These are phyloP conservation scores for Tenrec ecaudatus DNA, from an alignment of 2,113 vertebrate genomes.

Conservation along the genomic window DNA sequence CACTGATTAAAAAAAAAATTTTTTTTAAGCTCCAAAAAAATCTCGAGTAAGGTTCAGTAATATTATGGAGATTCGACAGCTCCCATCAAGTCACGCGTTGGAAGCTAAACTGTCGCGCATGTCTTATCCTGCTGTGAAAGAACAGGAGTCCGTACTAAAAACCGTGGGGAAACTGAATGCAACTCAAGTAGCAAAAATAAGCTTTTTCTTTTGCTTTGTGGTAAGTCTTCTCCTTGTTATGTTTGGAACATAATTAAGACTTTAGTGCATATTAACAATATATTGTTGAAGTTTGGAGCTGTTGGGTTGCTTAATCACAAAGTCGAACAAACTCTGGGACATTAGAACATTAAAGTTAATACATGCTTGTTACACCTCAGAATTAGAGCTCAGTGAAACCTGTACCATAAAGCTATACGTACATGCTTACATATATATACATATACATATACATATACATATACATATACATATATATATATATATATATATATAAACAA, in stretches of 20 bases:
- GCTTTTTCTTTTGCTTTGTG: conserved; percentile 99
- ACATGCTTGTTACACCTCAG: background rate
- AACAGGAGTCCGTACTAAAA: conserved; percentile 93
- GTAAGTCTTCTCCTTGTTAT: conserved; percentile 82
- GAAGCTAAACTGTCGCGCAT: conserved; percentile 98
- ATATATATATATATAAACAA: no score
- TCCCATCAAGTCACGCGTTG: conserved; percentile 95
- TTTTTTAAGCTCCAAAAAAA: conserved; percentile 90
- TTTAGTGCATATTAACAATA: background rate
- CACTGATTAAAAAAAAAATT: conserved; percentile 57
- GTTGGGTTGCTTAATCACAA: conserved; percentile 10
- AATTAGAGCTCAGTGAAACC: conserved; percentile 12
- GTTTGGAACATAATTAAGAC: conserved; percentile 52
- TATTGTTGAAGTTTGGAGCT: background rate
- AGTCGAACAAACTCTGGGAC: conserved; percentile 16
- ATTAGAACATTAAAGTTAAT: conserved; percentile 45
- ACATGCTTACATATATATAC: background rate
- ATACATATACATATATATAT: no score
- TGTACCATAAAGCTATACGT: background rate
- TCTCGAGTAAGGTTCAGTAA: conserved; percentile 97
- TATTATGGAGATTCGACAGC: conserved; percentile 97
- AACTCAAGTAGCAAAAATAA: conserved; percentile 97
- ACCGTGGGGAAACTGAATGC: conserved; percentile 94
- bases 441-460: no score
- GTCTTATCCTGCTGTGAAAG: conserved; percentile 94